Base-by-base conservation (phyloP, 2,797 vertebrate species). In the Centroberyx gerrardi region DNA sequence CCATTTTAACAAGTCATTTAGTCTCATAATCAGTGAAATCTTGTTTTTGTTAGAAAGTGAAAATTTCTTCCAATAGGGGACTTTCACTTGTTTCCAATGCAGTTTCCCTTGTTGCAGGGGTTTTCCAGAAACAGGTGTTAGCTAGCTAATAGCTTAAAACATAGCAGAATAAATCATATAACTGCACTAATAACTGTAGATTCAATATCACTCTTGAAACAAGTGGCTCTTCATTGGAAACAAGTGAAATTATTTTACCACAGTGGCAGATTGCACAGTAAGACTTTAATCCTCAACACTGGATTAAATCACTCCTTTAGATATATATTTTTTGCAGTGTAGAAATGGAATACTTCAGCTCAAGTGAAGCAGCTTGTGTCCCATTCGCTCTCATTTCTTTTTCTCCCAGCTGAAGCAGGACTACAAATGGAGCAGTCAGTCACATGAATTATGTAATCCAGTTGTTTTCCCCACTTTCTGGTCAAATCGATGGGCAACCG, bases 361-460 rank as follows among this genome's bases (percentile, higher is more conserved):
- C 22, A 12, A 18, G 0, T 29, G 8, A 13, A 36, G 53, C 14
- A 5, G 2, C 55, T 44, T 42, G 4, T 18, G 33, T 3, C 33
- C 33, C 2, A 0, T 27, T 62, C 27, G 13, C 40, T 51, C 42
- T 33, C 13, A 55, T 58, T 49, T 59, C 40, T 55, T 9, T 14
- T 62, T 3, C 63, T 70, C 76, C 62, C 67, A 28, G 63, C 33
- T 48, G 53, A 22, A 75, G 27, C 48, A 8, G 46, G 13, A 33
- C 70, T 67, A 27, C 78, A 84, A 88, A 88, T 85, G 81, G 66
- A 91, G 9, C 56, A 42, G 63, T 33, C 75, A 53, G 62, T 78
- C 80, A 60, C 90, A 89, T 91, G 84, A 88, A 92, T 93, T 92
- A 93, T 93, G 90, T 91, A 93, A 93, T 91, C 81, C 80, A 64